Conservation (phyloP, 2,113 vertebrate genomes). For the Nerophis lumbriciformis region DNA sequence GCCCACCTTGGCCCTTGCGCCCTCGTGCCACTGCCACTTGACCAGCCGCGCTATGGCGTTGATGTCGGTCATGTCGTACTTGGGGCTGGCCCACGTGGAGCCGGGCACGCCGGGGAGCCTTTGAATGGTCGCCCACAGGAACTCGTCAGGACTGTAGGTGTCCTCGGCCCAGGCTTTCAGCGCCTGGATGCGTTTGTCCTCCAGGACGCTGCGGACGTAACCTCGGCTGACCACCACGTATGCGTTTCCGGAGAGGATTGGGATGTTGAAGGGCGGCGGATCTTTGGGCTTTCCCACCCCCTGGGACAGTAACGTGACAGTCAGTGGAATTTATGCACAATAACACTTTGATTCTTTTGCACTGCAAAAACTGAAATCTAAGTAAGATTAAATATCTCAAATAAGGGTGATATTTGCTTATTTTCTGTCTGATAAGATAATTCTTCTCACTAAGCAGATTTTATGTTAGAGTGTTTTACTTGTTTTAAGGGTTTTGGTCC, state of each 20-base stretch:
- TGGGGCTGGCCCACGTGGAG: constrained; percentile 65
- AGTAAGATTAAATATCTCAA: no score
- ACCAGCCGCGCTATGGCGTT: constrained; percentile 79
- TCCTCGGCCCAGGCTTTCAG: constrained; percentile 85
- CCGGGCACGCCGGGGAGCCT: constrained; percentile 80
- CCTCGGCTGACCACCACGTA: constrained; percentile 81
- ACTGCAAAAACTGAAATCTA: no score
- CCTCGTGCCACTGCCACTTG: constrained; percentile 83
- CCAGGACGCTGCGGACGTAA: constrained; percentile 73
- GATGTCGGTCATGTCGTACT: constrained; percentile 81
- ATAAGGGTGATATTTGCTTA: no score
- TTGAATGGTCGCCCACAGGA: constrained; percentile 88
- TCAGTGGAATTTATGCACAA: not conserved
- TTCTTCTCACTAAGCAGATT: no score
- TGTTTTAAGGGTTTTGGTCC: no score
- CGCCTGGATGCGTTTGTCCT: constrained; percentile 61
- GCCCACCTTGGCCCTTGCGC: constrained; percentile 56
- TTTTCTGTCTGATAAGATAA: no score
- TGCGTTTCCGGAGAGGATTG: constrained; percentile 82
- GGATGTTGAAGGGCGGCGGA: constrained; percentile 71
- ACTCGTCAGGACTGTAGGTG: constrained; percentile 86
- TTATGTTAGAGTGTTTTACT: no score
- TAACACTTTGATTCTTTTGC: no score
- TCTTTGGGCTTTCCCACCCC: constrained; percentile 64
- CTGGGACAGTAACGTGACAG: constrained; percentile 13